Conservation (phyloP, 2,888 invertebrate genomes). For the Automeris io region DNA sequence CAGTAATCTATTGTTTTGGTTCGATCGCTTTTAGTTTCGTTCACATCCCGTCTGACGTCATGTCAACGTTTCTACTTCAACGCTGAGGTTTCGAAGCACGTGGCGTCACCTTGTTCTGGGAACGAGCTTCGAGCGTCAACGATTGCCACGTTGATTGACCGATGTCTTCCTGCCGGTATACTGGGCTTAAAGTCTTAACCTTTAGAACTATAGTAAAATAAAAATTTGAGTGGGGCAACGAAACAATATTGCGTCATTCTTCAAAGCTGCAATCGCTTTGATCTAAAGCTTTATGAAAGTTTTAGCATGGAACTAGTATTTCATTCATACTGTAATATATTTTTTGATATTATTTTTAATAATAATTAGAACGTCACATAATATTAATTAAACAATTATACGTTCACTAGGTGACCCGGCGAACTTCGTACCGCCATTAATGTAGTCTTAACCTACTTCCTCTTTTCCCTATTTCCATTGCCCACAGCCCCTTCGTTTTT, state of each 20-base stretch:
- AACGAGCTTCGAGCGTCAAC: slow-evolving; percentile 46
- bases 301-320: no score
- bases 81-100: slow-evolving; percentile 27
- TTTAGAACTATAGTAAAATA: slow-evolving; percentile 18
- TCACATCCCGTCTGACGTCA: slow-evolving; percentile 24
- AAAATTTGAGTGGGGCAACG: no score
- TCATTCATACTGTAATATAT: no score
- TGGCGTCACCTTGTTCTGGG: slow-evolving; percentile 44
- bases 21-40: slow-evolving; percentile 20
- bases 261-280: slow-evolving; percentile 39
- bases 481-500: no score
- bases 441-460: no score
- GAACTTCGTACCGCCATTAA: no score
- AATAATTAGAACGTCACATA: no score
- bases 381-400: no score
- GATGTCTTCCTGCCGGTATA: slow-evolving; percentile 58
- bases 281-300: no score
- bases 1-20: slow-evolving; percentile 6
- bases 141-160: slow-evolving; percentile 50
- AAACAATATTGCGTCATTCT: slow-evolving; percentile 27
- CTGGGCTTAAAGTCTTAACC: slow-evolving; percentile 20
- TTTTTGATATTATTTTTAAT: no score
- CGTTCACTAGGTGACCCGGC: no score
- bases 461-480: no score
- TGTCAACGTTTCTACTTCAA: slow-evolving; percentile 26